Conservation (phyloP, 2,113 vertebrate genomes). For the Sitta europaea region DNA sequence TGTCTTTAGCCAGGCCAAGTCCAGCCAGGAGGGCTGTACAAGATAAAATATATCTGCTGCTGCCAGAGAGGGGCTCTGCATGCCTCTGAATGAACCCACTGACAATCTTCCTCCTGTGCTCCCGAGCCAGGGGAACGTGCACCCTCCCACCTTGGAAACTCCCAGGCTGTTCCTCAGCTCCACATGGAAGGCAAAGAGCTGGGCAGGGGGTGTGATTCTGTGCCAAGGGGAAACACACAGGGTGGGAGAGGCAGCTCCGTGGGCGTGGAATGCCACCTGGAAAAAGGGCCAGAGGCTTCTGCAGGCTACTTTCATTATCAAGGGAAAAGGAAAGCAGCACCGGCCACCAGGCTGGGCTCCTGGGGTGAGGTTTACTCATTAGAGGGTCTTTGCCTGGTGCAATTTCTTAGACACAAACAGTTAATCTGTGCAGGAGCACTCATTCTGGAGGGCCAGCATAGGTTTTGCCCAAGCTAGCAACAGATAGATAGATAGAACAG, state of each 20-base stretch:
- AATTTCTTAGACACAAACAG: accelerated
- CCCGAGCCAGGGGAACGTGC: accelerated
- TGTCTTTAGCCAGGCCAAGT: neutral
- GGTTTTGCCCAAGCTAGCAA: neutral
- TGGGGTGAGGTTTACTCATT: neutral
- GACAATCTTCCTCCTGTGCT: neutral
- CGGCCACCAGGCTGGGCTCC: neutral
- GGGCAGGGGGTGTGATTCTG: accelerated
- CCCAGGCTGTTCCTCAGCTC: neutral
- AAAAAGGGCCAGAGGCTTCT: neutral
- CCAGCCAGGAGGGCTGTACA: neutral
- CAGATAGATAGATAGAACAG: too few relatives aligned
- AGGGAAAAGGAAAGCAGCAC: constrained; percentile 3
- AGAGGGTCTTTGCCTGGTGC: neutral
- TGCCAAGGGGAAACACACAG: accelerated
- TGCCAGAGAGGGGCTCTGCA: neutral
- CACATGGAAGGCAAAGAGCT: accelerated
- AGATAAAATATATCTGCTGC: neutral
- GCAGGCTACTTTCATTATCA: neutral
- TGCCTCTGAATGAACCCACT: neutral
- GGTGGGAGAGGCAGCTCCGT: neutral
- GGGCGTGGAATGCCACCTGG: neutral
- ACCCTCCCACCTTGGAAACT: accelerated
- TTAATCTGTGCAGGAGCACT: neutral
- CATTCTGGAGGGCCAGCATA: accelerated